Evolutionary conservation across 1,140 invertebrate species (phyloP).

Genomic region (Laupala kohalensis): DNA sequence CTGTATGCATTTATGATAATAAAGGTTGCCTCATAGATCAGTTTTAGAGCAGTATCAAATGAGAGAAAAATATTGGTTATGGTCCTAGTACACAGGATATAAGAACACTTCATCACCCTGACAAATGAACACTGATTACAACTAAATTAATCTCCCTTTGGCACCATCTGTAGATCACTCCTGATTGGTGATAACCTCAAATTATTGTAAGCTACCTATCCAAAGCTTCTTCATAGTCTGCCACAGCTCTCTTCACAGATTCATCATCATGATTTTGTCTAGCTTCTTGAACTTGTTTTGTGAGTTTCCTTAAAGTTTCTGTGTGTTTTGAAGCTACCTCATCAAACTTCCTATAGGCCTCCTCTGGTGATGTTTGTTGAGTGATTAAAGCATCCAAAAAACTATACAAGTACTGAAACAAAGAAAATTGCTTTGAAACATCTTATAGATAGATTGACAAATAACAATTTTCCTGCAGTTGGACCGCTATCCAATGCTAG

Average conservation of each 20-base stretch:
- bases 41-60: too few relatives aligned
- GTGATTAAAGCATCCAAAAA: constrained; percentile 92
- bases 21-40: too few relatives aligned
- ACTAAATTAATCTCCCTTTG: not conserved
- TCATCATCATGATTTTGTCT: constrained; percentile 76
- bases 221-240: constrained; percentile 85
- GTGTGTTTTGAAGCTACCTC: constrained; percentile 85
- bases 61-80: too few relatives aligned
- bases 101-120: too few relatives aligned
- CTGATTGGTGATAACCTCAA: not conserved
- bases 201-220: constrained; percentile 46
- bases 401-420: constrained; percentile 69
- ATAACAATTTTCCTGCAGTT: too few relatives aligned
- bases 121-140: too few relatives aligned
- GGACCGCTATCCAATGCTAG: too few relatives aligned
- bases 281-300: constrained; percentile 86
- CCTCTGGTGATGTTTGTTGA: constrained; percentile 91
- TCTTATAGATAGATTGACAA: too few relatives aligned
- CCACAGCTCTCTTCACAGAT: constrained; percentile 74
- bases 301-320: constrained; percentile 79
- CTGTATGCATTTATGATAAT: too few relatives aligned
- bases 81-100: too few relatives aligned
- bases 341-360: constrained; percentile 95
- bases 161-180: too few relatives aligned
- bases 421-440: not conserved